Base-by-base conservation (phyloP, 2,113 vertebrate genomes). In the Petrocephalus zakoni region DNA sequence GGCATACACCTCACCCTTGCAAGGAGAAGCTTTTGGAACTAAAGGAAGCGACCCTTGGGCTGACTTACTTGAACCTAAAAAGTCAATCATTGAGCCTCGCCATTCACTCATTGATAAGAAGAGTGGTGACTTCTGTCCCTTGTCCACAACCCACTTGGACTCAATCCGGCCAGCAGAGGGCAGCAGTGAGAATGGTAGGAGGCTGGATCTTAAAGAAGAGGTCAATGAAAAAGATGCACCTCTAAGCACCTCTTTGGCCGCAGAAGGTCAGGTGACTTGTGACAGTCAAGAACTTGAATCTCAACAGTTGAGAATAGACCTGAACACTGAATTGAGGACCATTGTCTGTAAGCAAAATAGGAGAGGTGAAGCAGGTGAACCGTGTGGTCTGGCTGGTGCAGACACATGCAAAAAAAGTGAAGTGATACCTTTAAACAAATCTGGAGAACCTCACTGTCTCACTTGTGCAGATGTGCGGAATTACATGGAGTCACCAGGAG, bases 201-300 rank as follows among this genome's bases (percentile, higher is more conserved):
- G 92, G 90, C 91, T 90, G 91, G 81, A 81, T 91, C 61, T 86
- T 86, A 75, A 89, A n/a, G 87, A 49, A 90, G 55, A 90, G 88
- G 85, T 88, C 93, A 92, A 92, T 89, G 92, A 89, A 91, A 92
- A 89, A 89, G 90, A 90, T 93, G 94, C 93, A 42, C 42, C 42
- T 93, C 90, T n/a, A 10, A 22, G 2, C 46, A 37, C 9, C 9
- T 64, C 22, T 37, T n/a, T 81, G 29, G 21, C 25, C 8, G 42
- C n/a, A 46, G 64, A 86, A 42, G 83, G 56, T 85, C 19, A 42
- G 56, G n/a, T 61, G 34, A 22, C 22, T 51, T n/a, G 84, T 58
- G 29, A 22, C 86, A 58, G 61, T 72, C 17, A 87, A 51, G 61
- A 72, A 11, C 22, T 25, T 61, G 86, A 46, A 61, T 53, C 37